phyloP scores from a whole-genome alignment of 2,888 invertebrate genomes.

The Tetheella fluctuosa region DNA sequence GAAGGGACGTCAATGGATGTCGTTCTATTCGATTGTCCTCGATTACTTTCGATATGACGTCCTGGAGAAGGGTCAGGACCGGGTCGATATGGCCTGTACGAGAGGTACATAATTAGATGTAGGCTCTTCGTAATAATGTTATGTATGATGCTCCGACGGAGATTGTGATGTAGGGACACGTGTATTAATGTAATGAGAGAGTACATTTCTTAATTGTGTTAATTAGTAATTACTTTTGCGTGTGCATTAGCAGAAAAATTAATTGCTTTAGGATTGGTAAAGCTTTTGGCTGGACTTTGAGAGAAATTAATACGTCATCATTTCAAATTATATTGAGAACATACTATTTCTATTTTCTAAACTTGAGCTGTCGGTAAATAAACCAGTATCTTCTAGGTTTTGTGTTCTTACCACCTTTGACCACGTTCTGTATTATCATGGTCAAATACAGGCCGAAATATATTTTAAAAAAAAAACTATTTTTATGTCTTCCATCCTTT shows the following conservation, averaged over 20 bases:
- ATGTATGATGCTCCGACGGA: constrained; percentile 12
- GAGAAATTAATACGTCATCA: too few relatives aligned
- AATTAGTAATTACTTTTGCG: constrained; percentile 5
- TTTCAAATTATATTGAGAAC: too few relatives aligned
- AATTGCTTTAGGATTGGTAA: not conserved
- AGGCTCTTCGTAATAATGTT: constrained; percentile 21
- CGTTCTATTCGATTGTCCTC: constrained; percentile 46
- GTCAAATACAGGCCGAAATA: too few relatives aligned
- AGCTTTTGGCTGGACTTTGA: too few relatives aligned
- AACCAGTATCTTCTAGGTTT: too few relatives aligned
- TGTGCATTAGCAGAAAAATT: not conserved
- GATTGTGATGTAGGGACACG: not conserved
- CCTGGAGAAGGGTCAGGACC: constrained; percentile 33
- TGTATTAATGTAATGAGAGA: not conserved
- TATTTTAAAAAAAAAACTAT: too few relatives aligned
- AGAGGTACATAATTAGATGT: constrained; percentile 22
- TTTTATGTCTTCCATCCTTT: too few relatives aligned
- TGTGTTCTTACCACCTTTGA: too few relatives aligned
- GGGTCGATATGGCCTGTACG: not conserved
- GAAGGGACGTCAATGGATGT: constrained; percentile 53
- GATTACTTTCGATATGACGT: constrained; percentile 28
- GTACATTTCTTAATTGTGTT: constrained; percentile 1
- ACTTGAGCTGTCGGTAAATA: too few relatives aligned
- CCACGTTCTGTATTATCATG: too few relatives aligned
- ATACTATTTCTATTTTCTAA: too few relatives aligned